Conservation (phyloP, 2,113 vertebrate genomes). For the Cinclus cinclus region DNA sequence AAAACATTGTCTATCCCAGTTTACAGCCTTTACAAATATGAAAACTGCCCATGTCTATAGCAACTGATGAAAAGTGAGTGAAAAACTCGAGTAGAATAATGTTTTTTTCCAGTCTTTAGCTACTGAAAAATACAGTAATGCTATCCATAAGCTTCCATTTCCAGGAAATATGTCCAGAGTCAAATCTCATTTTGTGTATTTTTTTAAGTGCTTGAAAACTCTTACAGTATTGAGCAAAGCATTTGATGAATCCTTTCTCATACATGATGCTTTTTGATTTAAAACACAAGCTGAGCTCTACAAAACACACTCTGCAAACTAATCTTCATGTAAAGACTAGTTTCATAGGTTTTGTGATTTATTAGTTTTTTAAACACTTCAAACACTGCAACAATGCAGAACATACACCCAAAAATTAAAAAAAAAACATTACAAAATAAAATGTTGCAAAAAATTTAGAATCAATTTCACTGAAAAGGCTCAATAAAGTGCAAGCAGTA, state of each 20-base stretch:
- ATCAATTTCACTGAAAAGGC: neutral
- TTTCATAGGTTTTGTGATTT: neutral
- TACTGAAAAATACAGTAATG: neutral
- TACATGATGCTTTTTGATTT: neutral
- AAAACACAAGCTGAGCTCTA: neutral
- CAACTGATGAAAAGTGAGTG: neutral
- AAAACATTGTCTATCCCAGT: neutral
- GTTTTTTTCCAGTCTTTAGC: neutral
- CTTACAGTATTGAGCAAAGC: neutral
- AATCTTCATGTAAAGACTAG: neutral
- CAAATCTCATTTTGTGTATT: neutral
- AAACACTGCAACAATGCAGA: neutral
- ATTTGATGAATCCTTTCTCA: neutral
- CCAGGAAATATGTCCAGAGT: neutral
- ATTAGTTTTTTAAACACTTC: neutral
- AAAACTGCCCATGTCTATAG: neutral
- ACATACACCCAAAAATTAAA: neutral
- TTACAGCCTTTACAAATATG: neutral
- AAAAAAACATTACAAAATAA: neutral
- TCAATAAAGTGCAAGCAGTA: slow-evolving; percentile 40
- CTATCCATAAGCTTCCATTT: neutral
- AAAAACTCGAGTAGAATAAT: neutral
- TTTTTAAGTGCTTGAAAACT: neutral
- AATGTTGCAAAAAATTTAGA: neutral
- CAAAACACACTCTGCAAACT: neutral